Conservation (phyloP, 2,797 vertebrate species). For the Argentina silus region DNA sequence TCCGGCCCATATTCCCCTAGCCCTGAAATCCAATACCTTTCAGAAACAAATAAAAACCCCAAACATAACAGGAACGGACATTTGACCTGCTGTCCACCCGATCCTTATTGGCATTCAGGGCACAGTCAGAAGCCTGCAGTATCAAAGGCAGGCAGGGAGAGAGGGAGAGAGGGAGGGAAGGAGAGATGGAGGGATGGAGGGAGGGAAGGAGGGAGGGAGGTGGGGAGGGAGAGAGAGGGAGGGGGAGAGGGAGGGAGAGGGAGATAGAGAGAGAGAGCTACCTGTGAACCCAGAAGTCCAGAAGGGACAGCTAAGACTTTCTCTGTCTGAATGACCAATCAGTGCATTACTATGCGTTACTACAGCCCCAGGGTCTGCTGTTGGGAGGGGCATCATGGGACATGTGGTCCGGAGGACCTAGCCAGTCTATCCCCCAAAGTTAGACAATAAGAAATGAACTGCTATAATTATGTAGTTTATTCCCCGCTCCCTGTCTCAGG, state of each 20-base stretch:
- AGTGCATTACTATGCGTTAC: slow-evolving; percentile 8
- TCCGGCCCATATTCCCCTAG: slow-evolving; percentile 41
- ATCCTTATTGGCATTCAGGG: slow-evolving; percentile 49
- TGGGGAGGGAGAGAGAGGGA: slow-evolving; percentile 8
- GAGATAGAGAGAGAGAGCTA: neutral
- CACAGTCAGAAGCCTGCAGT: slow-evolving; percentile 32
- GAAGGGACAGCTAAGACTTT: slow-evolving; percentile 35
- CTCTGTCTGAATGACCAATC: slow-evolving; percentile 37
- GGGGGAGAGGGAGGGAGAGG: neutral
- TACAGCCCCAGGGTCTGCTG: slow-evolving; percentile 32
- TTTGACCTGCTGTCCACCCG: slow-evolving; percentile 38
- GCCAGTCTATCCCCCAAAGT: slow-evolving; percentile 50
- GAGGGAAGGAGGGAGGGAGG: slow-evolving; percentile 11
- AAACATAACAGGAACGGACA: slow-evolving; percentile 46
- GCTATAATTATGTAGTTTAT: neutral
- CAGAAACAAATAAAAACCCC: slow-evolving; percentile 27
- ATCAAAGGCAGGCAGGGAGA: slow-evolving; percentile 29
- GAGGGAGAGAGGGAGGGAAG: slow-evolving; percentile 11
- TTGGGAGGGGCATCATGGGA: slow-evolving; percentile 22
- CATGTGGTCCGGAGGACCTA: slow-evolving; percentile 43
- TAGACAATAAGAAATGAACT: slow-evolving; percentile 40
- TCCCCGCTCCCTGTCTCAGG: slow-evolving; percentile 29
- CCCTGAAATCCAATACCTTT: slow-evolving; percentile 56
- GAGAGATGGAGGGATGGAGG: slow-evolving; percentile 36
- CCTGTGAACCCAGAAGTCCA: slow-evolving; percentile 5